Conservation (phyloP, 2,888 invertebrate species). For the Icerya purchasi region DNA sequence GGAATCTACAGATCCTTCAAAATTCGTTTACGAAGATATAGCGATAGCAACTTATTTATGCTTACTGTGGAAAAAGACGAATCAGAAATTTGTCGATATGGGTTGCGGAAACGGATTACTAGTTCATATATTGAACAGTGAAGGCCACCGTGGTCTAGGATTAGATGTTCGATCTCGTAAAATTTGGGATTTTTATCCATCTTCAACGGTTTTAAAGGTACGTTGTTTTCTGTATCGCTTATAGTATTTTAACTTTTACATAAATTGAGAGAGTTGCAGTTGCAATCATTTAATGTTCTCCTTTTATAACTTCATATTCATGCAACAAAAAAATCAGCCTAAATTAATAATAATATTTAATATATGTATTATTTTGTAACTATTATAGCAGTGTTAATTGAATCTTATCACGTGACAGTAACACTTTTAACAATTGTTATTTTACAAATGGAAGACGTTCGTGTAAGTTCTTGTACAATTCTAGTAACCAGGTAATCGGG, state of each 20-base stretch:
- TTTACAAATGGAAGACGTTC: no score
- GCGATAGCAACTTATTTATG: constrained; percentile 77
- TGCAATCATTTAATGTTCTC: no score
- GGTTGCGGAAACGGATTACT: constrained; percentile 96
- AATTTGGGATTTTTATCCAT: constrained; percentile 66
- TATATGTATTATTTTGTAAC: neutral
- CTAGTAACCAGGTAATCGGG: no score
- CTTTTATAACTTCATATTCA: no score
- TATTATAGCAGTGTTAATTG: no score
- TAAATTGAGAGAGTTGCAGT: no score
- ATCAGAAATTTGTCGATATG: constrained; percentile 56
- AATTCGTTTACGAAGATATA: constrained; percentile 90
- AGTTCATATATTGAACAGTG: constrained; percentile 60
- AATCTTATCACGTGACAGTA: no score
- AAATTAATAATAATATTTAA: neutral
- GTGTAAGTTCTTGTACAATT: no score
- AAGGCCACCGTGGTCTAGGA: constrained; percentile 64
- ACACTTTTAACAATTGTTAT: no score
- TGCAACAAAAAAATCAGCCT: no score
- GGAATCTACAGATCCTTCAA: constrained; percentile 78
- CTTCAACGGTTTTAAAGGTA: constrained; percentile 42
- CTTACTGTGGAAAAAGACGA: constrained; percentile 42
- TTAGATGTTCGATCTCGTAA: constrained; percentile 65
- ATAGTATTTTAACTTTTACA: no score
- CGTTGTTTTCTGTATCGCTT: no score